Evolutionary conservation across 2,113 vertebrate species (phyloP), one percentile per base, ranked within the genome.

Genomic region (Gambusia affinis): DNA sequence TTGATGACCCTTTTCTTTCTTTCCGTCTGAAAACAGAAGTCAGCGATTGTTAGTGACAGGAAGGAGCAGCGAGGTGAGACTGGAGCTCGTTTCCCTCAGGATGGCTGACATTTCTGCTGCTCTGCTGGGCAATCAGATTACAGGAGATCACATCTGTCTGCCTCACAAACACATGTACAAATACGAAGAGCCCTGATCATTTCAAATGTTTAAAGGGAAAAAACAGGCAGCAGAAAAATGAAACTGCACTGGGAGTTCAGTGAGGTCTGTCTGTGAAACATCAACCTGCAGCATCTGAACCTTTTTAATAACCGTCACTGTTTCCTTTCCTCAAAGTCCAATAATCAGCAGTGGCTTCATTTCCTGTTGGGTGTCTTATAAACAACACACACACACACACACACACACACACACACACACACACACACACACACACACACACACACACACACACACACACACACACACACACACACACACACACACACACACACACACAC

Each of bases 311-410:
- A 84, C 72, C 64, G 72, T 65, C 75, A 30, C 73, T 79, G 71
- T 62, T 80, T 81, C 37, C 63, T 70, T 76, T 83, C 74, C 76
- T 79, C 33, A 64, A 72, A 73, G 75, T 72, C 65, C 66, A 70
- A 75, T 73, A 76, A 87, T 87, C 83, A 81, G 78, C 73, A 72
- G 86, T 67, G 64, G 51, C 64, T 88, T 91, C 78, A 90, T 91
- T 87, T 92, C 88, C 89, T 90, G 87, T 83, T 14, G 57, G 72
- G 44, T 64, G 70, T 73, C 44, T 69, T 33, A 28, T 63, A 76
- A 78, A 67, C 39, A 75, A 31, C 44, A 8, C 68, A 42, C 19
- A 62, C 67, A 24, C 61, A 39, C 69, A 60, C 47, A 11, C 31
- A 39, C 30, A 10, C 7, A 57, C 31, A 14, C 4, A 62, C 75